These are phyloP conservation scores for Thunnus maccoyii DNA, from an alignment of 2,113 vertebrate genomes.

Conservation along the genomic window DNA sequence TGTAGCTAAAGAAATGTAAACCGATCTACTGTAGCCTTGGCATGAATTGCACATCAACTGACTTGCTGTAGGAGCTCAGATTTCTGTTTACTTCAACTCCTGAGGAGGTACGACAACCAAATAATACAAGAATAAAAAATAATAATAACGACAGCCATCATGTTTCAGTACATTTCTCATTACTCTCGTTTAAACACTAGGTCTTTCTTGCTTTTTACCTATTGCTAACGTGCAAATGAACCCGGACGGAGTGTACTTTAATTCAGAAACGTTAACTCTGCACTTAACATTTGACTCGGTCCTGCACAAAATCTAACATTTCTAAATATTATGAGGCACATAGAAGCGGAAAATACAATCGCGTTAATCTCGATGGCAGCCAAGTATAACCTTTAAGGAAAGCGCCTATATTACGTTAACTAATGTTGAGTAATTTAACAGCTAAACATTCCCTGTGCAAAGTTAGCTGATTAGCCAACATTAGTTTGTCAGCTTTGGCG, in stretches of 20 bases:
- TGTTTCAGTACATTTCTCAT: not conserved
- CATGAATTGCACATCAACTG: conserved; percentile 72
- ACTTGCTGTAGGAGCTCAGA: conserved; percentile 66
- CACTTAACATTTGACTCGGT: not conserved
- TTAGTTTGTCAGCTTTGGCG: not conserved
- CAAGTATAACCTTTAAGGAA: not conserved
- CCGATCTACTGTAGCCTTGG: conserved; percentile 55
- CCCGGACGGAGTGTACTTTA: not conserved
- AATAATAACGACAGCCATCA: not conserved
- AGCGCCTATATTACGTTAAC: conserved; percentile 4
- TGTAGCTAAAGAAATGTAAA: conserved; percentile 57
- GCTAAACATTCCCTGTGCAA: not conserved
- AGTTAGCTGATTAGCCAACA: not conserved
- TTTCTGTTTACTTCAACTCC: conserved; percentile 81
- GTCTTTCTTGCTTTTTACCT: not conserved
- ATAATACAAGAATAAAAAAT: not conserved
- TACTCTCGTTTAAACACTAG: not conserved
- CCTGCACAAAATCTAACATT: fast-evolving
- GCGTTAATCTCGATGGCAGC: not conserved
- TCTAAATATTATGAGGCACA: not conserved
- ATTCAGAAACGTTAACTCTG: not conserved
- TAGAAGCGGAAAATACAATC: not conserved
- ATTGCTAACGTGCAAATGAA: not conserved
- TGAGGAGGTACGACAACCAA: conserved; percentile 8
- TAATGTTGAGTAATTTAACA: not conserved